Percentiles rank a stretch among this genome's conserved stretches.
phyloP scores from a whole-genome alignment of 2,797 vertebrate species.

The Sebastolobus alascanus region DNA sequence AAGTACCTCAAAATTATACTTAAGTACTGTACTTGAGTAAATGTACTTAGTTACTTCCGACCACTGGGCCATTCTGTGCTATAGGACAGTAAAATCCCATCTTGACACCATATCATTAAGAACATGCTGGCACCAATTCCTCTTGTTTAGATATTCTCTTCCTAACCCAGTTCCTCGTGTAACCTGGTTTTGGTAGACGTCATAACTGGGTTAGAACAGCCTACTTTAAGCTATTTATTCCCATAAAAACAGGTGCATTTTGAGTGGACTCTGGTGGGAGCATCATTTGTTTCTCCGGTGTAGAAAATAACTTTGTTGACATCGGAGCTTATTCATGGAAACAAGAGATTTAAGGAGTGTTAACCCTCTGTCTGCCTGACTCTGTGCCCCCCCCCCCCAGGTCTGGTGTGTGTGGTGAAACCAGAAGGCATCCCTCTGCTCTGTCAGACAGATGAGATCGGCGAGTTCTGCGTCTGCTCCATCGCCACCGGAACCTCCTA shows the following conservation, averaged over 20 bases:
- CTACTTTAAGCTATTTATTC: slow-evolving; percentile 22
- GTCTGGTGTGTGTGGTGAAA: slow-evolving; percentile 96
- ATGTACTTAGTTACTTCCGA: no score
- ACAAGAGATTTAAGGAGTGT: background rate
- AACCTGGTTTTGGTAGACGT: background rate
- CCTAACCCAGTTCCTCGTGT: background rate
- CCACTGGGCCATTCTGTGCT: no score
- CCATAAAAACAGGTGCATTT: slow-evolving; percentile 19
- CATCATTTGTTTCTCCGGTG: background rate
- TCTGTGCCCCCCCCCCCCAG: slow-evolving; percentile 70
- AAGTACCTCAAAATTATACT: no score
- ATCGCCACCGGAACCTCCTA: slow-evolving; percentile 96
- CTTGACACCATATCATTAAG: background rate
- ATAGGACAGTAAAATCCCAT: no score
- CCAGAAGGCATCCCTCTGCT: slow-evolving; percentile 96
- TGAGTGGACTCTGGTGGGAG: background rate
- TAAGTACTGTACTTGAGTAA: no score
- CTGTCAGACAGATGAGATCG: slow-evolving; percentile 98
- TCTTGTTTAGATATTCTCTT: background rate
- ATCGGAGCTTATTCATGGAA: background rate
- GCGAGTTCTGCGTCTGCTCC: slow-evolving; percentile 96
- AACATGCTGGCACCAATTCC: background rate
- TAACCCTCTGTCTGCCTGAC: background rate
- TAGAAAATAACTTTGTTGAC: background rate
- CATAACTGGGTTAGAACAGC: slow-evolving; percentile 11